Conservation (phyloP, 1,140 invertebrate genomes). For the Drosophila burlai region DNA sequence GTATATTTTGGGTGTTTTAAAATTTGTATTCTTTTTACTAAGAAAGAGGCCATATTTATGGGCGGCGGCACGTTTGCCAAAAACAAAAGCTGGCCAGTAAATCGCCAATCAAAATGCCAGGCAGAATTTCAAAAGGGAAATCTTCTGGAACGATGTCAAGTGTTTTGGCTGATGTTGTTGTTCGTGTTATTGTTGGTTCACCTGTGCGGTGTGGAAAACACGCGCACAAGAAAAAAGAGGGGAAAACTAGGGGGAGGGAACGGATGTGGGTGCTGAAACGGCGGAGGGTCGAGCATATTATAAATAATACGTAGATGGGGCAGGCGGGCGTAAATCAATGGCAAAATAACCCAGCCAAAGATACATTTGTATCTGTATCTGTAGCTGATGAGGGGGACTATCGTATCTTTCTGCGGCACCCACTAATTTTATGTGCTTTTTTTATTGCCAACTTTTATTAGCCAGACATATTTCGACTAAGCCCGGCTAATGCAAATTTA, state of each 20-base stretch:
- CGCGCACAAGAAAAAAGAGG: slow-evolving; percentile 44
- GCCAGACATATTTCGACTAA: slow-evolving; percentile 79
- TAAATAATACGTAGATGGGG: slow-evolving; percentile 64
- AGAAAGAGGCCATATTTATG: slow-evolving; percentile 53
- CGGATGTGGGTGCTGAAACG: slow-evolving; percentile 3
- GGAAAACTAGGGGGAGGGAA: slow-evolving; percentile 4
- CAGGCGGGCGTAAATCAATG: slow-evolving; percentile 67
- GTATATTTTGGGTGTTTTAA: slow-evolving; percentile 3
- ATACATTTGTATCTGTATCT: slow-evolving; percentile 67
- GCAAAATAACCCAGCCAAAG: slow-evolving; percentile 56
- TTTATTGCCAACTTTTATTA: slow-evolving; percentile 81
- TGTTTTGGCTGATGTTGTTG: slow-evolving; percentile 16
- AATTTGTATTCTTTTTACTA: neutral
- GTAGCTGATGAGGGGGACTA: slow-evolving; percentile 3
- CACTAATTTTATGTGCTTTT: slow-evolving; percentile 80
- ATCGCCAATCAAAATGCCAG: slow-evolving; percentile 33
- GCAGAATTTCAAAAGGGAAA: slow-evolving; percentile 14
- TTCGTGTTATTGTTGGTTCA: slow-evolving; percentile 52
- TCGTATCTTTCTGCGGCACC: slow-evolving; percentile 29
- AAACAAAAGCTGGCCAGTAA: slow-evolving; percentile 33
- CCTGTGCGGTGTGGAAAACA: slow-evolving; percentile 61
- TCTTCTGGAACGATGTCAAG: slow-evolving; percentile 50
- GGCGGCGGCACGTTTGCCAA: slow-evolving; percentile 59
- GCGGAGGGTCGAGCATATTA: slow-evolving; percentile 46
- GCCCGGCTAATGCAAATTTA: slow-evolving; percentile 81